Conservation (phyloP, 1,140 invertebrate genomes). For the Penaeus chinensis region DNA sequence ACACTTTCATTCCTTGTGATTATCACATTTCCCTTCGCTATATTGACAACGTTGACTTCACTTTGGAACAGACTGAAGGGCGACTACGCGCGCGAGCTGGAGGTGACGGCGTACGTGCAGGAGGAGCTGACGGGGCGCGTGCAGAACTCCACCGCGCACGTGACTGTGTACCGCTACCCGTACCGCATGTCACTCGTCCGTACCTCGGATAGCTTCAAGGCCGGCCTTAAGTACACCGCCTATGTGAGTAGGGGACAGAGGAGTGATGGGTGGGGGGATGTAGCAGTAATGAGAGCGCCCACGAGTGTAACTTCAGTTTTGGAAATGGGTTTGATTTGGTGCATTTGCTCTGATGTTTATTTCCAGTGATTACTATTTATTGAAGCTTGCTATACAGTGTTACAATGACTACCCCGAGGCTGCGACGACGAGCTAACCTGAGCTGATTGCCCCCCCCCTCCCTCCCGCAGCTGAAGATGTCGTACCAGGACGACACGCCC, state of each 20-base stretch:
- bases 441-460: background rate
- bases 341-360: too few species aligned
- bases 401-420: too few species aligned
- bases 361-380: too few species aligned
- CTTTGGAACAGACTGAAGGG: conserved; percentile 73
- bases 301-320: background rate
- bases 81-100: conserved; percentile 80
- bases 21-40: background rate
- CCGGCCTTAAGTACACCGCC: conserved; percentile 84
- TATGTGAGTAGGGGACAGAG: conserved; percentile 74
- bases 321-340: background rate
- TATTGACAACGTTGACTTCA: background rate
- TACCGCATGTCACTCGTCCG: conserved; percentile 87
- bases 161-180: conserved; percentile 82
- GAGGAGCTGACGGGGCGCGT: conserved; percentile 82
- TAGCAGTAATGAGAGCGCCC: too few species aligned
- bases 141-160: conserved; percentile 81
- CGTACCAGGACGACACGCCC: conserved; percentile 81
- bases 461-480: conserved; percentile 75
- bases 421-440: too few species aligned
- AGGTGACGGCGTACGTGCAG: conserved; percentile 83
- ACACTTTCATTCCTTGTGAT: background rate
- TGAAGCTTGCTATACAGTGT: background rate
- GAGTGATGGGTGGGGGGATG: too few species aligned
- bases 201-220: conserved; percentile 87